Evolutionary conservation across 2,797 vertebrate species (phyloP).

Genomic region (Rhinatrema bivittatum): DNA sequence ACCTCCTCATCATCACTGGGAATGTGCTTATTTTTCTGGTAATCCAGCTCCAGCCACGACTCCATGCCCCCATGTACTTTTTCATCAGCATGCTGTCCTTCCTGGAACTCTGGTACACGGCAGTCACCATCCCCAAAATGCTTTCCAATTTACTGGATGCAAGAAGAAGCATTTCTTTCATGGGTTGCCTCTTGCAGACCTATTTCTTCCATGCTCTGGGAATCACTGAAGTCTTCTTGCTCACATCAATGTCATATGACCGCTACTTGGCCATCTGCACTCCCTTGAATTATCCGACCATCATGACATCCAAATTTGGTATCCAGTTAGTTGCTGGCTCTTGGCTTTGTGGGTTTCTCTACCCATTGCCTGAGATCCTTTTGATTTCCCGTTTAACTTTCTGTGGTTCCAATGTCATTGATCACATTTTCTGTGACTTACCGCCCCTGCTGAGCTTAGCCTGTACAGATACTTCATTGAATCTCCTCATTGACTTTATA

Average conservation of each 20-base stretch:
- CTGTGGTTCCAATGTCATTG: conserved; percentile 52
- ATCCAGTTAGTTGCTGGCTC: conserved; percentile 23
- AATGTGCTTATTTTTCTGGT: conserved; percentile 30
- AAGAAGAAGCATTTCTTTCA: conserved; percentile 30
- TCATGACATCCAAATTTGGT: conserved; percentile 33
- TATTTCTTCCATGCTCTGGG: conserved; percentile 34
- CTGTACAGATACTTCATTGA: conserved; percentile 31
- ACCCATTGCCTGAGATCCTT: conserved; percentile 32
- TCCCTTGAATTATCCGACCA: conserved; percentile 33
- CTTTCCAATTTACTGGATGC: conserved; percentile 21
- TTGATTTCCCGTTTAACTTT: conserved; percentile 52
- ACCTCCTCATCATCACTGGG: conserved; percentile 22
- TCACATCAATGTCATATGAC: conserved; percentile 40
- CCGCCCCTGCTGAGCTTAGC: conserved; percentile 49
- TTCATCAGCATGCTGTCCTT: conserved; percentile 30
- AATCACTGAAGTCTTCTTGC: conserved; percentile 29
- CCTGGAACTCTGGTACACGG: conserved; percentile 30
- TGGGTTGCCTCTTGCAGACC: conserved; percentile 34
- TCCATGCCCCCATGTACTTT: conserved; percentile 30
- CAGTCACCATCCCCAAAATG: conserved; percentile 32
- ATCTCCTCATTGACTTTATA: conserved; percentile 42
- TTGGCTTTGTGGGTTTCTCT: conserved; percentile 24
- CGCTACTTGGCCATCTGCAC: conserved; percentile 35
- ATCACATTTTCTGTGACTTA: conserved; percentile 64
- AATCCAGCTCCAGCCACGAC: conserved; percentile 12